Evolutionary conservation across 2,888 invertebrate species (phyloP).

Genomic region (Andrena camellia): DNA sequence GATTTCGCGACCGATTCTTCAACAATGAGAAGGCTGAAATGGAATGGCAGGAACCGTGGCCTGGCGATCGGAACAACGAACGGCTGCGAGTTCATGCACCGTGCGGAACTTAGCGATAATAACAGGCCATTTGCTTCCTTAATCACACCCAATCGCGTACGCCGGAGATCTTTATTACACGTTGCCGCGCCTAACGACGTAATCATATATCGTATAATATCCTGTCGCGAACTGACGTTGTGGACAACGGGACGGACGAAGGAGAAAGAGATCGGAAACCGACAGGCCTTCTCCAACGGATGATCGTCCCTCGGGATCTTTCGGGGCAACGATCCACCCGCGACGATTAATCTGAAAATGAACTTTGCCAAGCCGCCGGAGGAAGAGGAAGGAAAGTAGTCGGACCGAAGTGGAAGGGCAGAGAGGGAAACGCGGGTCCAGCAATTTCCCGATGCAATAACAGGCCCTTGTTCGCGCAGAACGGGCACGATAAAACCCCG

Average conservation of each 20-base stretch:
- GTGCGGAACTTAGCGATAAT: conserved; percentile 59
- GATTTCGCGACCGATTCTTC: not conserved
- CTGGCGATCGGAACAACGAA: not conserved
- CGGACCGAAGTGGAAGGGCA: not conserved
- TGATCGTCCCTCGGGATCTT: not conserved
- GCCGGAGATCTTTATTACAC: conserved; percentile 62
- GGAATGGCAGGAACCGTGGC: not conserved
- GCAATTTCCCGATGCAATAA: conserved; percentile 70
- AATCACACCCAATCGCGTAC: conserved; percentile 63
- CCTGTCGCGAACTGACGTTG: conserved; percentile 39
- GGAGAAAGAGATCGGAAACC: not conserved
- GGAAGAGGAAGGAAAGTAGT: not conserved
- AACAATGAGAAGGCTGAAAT: not conserved
- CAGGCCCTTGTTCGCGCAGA: conserved; percentile 63
- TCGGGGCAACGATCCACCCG: conserved; percentile 6
- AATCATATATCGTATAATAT: conserved; percentile 62
- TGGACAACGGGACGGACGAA: not conserved
- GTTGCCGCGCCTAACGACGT: conserved; percentile 65
- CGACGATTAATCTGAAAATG: conserved; percentile 19
- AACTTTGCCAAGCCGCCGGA: conserved; percentile 1
- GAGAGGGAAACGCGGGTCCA: conserved; percentile 44
- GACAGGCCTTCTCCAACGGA: not conserved
- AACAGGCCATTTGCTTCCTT: conserved; percentile 66
- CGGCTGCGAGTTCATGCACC: conserved; percentile 48
- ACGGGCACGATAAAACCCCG: conserved; percentile 60